Percentiles rank a stretch among this genome's conserved stretches.
Evolutionary conservation across 2,888 invertebrate species (phyloP).

Genomic region (Pyrocoelia pectoralis): DNA sequence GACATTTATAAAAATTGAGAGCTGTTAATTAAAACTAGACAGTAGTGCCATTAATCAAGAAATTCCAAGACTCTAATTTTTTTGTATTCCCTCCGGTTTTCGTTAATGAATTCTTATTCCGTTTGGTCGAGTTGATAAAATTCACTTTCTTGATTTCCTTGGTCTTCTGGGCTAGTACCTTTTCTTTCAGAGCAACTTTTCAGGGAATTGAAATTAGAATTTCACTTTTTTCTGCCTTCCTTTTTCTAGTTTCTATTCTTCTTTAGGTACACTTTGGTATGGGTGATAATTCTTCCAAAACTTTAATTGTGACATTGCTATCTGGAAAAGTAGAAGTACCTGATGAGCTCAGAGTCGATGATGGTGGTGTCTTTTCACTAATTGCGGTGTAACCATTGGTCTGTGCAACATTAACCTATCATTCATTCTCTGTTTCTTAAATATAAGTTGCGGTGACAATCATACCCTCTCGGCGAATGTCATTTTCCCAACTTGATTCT

Average conservation of each 20-base stretch:
- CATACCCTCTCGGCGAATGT: no score
- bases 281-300: conserved; percentile 3
- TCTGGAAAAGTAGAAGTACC: background rate
- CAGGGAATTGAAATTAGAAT: background rate
- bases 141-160: background rate
- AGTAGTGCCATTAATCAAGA: no score
- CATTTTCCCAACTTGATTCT: no score
- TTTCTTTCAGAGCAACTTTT: background rate
- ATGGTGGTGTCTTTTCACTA: no score
- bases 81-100: background rate
- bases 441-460: no score
- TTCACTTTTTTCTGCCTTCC: conserved; percentile 2
- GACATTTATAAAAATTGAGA: no score
- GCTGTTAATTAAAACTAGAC: no score
- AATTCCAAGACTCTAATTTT: background rate
- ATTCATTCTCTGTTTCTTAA: no score
- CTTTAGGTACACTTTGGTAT: background rate
- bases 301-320: background rate
- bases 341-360: no score
- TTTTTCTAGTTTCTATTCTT: conserved; percentile 4
- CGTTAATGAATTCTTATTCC: conserved; percentile 3
- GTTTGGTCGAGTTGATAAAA: background rate
- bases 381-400: no score
- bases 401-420: no score
- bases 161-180: conserved; percentile 4